Base-by-base conservation (phyloP, 2,888 invertebrate genomes). In the Tryphoninae sp. region DNA sequence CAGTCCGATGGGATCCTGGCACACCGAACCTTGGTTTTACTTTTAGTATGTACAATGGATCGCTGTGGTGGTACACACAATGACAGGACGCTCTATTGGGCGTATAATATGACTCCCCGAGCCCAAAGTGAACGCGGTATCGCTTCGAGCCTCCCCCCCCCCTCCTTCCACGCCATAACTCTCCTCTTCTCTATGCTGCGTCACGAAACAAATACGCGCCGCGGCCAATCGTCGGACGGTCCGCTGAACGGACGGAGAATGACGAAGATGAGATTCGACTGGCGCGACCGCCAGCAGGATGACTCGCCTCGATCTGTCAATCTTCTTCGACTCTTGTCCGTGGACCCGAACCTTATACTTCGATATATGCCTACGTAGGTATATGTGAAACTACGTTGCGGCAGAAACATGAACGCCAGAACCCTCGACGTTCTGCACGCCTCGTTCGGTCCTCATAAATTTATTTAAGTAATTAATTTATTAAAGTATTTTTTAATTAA, bases 271-370 rank as follows among this genome's bases (percentile, higher is more conserved):
- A 83, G 83, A 85, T 77, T 55, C 80, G 73, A 87, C 88, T 87
- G 89, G 84, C 69, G 65, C 80, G 80, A 80, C 82, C 79, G 85
- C 86, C 85, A 76, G 85, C 86, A 87, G 87, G 86, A 88, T 89
- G 91, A 91, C 90, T 91, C 88, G 89, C 84, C 87, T 86, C 88
- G 89, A 90, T 89, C 90, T 90, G 91, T 91, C 91, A 91, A 91
- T 91, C 90, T 85, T 74, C 33, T 67, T 80, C 80, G 75, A 78
- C 78, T 81, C 73, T 62, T 58, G 59, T 61, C 53, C 49, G 58
- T 62, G 67, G 59, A 59, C 42, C 76, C 45, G 58, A 76, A 69
- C 51, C 67, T 72, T 42, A 49, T 23, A 45, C 45, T 16, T n/a
- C 11, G 26, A 51, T 55, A 22, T 62, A 65, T 49, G 45, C 49